Conservation (phyloP, 2,113 vertebrate species). For the Protobothrops mucrosquamatus region DNA sequence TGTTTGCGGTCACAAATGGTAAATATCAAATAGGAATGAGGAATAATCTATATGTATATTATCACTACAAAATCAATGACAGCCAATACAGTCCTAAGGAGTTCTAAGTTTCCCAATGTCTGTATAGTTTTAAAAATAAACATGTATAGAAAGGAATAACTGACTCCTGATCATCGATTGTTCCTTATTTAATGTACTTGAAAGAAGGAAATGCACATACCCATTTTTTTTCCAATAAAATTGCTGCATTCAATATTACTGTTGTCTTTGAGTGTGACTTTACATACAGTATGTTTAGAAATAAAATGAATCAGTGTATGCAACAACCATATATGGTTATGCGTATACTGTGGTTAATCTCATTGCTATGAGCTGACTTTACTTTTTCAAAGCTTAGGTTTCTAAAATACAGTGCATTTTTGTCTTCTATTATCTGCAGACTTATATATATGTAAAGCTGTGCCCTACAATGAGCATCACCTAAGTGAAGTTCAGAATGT, state of each 20-base stretch:
- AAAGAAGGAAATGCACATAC: slow-evolving; percentile 83
- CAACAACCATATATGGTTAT: background rate
- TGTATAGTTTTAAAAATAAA: slow-evolving; percentile 70
- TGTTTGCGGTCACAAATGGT: slow-evolving; percentile 71
- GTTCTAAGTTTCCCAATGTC: slow-evolving; percentile 61
- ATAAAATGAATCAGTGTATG: background rate
- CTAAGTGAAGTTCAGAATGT: background rate
- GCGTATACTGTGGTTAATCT: background rate
- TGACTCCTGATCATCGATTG: slow-evolving; percentile 57
- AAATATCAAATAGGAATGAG: slow-evolving; percentile 52
- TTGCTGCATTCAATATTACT: slow-evolving; percentile 72
- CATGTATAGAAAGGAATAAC: slow-evolving; percentile 62
- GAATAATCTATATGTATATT: slow-evolving; percentile 46
- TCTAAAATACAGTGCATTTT: background rate
- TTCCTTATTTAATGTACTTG: slow-evolving; percentile 73
- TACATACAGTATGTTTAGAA: background rate
- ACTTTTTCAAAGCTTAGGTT: background rate
- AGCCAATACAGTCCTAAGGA: slow-evolving; percentile 46
- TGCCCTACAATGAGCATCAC: background rate
- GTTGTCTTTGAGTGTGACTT: slow-evolving; percentile 24
- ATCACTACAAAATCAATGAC: slow-evolving; percentile 55
- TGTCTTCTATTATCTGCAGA: background rate
- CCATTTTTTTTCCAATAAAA: slow-evolving; percentile 94
- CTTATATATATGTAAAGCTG: background rate
- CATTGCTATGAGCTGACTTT: background rate